phyloP scores from a whole-genome alignment of 1,140 invertebrate species.

The Bombyx mandarina region DNA sequence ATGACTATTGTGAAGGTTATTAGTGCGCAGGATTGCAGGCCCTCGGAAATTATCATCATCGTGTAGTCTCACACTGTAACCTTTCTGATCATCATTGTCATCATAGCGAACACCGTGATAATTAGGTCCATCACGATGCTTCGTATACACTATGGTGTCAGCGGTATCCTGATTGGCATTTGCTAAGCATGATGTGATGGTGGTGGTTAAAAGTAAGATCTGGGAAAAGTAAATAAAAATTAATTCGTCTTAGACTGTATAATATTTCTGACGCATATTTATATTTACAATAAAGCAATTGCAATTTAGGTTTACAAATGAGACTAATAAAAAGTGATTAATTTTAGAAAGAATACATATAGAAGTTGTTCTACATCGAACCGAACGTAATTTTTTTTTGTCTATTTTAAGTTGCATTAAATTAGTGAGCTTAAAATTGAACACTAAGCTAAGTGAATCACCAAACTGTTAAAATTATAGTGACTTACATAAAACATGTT shows the following conservation, averaged over 20 bases:
- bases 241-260: neutral
- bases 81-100: neutral
- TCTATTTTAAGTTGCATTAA: no score
- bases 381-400: no score
- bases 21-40: conserved; percentile 5
- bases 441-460: no score
- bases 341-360: no score
- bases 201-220: conserved; percentile 1
- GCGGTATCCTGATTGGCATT: neutral
- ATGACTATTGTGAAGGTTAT: conserved; percentile 1
- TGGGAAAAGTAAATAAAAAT: neutral
- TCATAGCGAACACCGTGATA: neutral
- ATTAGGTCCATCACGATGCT: neutral
- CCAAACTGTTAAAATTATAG: neutral
- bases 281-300: no score
- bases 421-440: no score
- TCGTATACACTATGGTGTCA: neutral
- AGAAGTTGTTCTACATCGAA: no score
- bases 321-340: no score
- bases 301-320: no score
- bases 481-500: conserved; percentile 4
- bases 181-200: neutral
- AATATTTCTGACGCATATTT: no score
- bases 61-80: neutral
- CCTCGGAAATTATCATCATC: conserved; percentile 4